These are phyloP conservation scores for Acyrthosiphon pisum DNA, from an alignment of 1,140 invertebrate species.

Conservation along the genomic window DNA sequence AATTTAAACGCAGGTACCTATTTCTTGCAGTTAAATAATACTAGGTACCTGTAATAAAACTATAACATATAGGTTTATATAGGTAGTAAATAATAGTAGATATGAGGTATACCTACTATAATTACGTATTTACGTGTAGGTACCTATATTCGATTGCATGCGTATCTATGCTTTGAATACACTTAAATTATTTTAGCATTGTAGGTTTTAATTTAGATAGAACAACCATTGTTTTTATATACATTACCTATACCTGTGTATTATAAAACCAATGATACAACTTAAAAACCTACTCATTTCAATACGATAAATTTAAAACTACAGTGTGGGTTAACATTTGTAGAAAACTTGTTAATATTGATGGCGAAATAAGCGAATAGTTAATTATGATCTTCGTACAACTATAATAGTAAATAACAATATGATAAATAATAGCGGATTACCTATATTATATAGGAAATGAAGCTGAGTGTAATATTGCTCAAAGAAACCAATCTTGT, in stretches of 20 bases:
- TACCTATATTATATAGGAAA: background rate
- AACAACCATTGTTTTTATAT: background rate
- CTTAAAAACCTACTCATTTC: background rate
- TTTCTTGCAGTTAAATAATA: background rate
- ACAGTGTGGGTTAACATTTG: background rate
- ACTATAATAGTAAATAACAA: background rate
- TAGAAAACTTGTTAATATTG: background rate
- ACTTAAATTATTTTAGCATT: background rate
- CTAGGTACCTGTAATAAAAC: no score
- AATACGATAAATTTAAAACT: background rate
- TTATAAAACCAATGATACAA: background rate
- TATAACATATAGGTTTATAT: background rate
- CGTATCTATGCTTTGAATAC: background rate
- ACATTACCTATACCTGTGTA: background rate
- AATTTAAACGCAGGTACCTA: background rate
- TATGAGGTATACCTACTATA: background rate
- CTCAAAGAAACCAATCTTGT: background rate
- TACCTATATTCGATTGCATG: background rate
- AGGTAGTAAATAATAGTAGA: background rate
- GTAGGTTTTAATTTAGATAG: background rate
- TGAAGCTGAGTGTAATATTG: background rate
- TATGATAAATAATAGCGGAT: background rate
- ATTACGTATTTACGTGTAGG: background rate
- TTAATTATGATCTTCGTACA: background rate
- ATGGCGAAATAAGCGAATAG: background rate